Base-by-base conservation (phyloP, 2,888 invertebrate species). In the Salpingus planirostris region DNA sequence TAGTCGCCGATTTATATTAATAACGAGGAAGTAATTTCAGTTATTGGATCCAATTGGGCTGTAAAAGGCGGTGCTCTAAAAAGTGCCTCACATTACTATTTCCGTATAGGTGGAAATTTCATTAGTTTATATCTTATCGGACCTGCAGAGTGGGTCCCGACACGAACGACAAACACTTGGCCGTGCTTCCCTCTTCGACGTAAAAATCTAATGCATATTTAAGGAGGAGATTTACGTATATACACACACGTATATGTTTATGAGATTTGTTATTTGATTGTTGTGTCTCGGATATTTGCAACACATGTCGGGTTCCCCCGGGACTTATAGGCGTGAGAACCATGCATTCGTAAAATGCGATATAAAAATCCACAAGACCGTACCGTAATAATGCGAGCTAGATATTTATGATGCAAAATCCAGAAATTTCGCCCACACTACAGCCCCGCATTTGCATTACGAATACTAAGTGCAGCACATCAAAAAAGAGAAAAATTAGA, bases 241-340 rank as follows among this genome's bases (percentile, higher is more conserved):
- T 21, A 29, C 29, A 25, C 31, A 31, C 33, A 38, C 26, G 28
- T 33, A 33, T 34, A 34, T 35, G 23, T 41, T 39, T 40, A 44
- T 43, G 40, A 40, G 44, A 43, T 44, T 44, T 40, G 29, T 40
- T 42, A 47, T 46, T 43, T 43, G 46, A 47, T 47, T 45, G 46
- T 47, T 44, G 45, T 38, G 38, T 43, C 40, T 46, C 38, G 42
- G 33, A 42, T 43, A 44, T 45, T 40, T 46, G 46, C 41, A 43
- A 43, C 50, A 48, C 38, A 42, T 48, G 34, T 34, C 14, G 21
- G 21, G 18, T 36, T 24, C 36, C 35, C 36, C 24, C 22, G 11
- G 36, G 30, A 28, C 24, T 5, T 23, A 22, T 28, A 15, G 31
- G 27, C 36, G 36, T 36, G 36, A 31, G 36, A 36, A 36, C 31